These are phyloP conservation scores for Mobula birostris DNA, from an alignment of 2,113 vertebrate genomes.

Conservation along the genomic window DNA sequence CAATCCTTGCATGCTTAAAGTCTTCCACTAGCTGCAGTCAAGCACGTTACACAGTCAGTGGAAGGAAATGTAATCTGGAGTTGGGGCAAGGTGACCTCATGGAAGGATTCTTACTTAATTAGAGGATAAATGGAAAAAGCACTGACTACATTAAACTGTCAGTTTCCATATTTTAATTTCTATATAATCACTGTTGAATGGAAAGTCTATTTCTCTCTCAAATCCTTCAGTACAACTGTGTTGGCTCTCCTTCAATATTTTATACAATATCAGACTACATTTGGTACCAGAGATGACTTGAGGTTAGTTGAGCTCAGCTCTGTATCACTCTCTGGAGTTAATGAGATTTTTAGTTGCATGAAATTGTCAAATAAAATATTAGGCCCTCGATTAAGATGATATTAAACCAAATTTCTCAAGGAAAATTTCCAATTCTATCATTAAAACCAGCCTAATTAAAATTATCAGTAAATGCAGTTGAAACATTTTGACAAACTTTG, in stretches of 20 bases:
- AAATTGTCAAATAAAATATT: background rate
- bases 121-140: background rate
- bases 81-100: background rate
- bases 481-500: conserved; percentile 6
- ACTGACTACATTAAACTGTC: background rate
- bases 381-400: background rate
- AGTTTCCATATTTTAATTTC: background rate
- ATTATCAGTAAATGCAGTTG: background rate
- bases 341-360: background rate
- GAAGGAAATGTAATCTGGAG: background rate
- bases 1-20: background rate
- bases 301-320: background rate
- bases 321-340: background rate
- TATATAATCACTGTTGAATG: background rate
- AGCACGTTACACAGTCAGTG: background rate
- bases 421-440: background rate
- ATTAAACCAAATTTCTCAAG: background rate
- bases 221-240: background rate
- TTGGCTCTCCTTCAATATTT: background rate
- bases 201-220: background rate
- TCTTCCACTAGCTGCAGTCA: background rate
- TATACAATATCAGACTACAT: background rate
- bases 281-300: too few relatives aligned
- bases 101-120: background rate
- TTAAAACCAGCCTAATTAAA: background rate